Evolutionary conservation across 1,140 invertebrate species (phyloP).

Genomic region (Laodelphax striatellus): DNA sequence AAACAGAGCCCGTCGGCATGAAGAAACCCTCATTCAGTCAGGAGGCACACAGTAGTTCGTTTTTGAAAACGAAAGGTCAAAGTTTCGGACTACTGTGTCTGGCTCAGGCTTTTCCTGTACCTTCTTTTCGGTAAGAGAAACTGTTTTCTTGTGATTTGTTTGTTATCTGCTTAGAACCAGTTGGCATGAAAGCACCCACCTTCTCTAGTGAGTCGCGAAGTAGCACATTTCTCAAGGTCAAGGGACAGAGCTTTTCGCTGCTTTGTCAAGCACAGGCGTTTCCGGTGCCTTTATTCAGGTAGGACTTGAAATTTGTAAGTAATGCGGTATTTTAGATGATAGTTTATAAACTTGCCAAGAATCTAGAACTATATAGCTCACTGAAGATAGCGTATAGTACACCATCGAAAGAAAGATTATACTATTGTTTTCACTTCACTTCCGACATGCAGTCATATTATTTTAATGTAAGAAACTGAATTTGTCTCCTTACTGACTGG

Average conservation of each 20-base stretch:
- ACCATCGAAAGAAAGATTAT: too few relatives aligned
- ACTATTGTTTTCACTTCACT: too few relatives aligned
- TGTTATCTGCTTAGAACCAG: conserved; percentile 37
- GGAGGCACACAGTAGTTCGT: conserved; percentile 49
- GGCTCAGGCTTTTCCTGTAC: conserved; percentile 49
- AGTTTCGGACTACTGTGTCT: conserved; percentile 45
- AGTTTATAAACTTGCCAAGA: too few relatives aligned
- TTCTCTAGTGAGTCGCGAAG: conserved; percentile 38
- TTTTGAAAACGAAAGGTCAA: conserved; percentile 34
- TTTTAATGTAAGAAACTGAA: too few relatives aligned
- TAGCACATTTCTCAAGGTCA: conserved; percentile 31
- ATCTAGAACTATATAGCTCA: too few relatives aligned
- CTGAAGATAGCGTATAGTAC: too few relatives aligned
- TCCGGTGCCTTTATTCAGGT: conserved; percentile 58
- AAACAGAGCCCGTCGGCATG: conserved; percentile 29
- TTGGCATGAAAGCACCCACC: conserved; percentile 51
- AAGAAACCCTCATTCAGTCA: conserved; percentile 29
- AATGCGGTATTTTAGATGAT: too few relatives aligned
- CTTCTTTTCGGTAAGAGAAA: conserved; percentile 23
- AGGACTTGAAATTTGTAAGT: conserved; percentile 22
- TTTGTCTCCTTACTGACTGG: too few relatives aligned
- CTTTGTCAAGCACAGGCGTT: conserved; percentile 56
- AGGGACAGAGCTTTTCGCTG: conserved; percentile 40
- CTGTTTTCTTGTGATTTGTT: neutral
- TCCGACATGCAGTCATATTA: too few relatives aligned